Conservation (phyloP, 2,797 vertebrate species). For the Rallus crepitans region DNA sequence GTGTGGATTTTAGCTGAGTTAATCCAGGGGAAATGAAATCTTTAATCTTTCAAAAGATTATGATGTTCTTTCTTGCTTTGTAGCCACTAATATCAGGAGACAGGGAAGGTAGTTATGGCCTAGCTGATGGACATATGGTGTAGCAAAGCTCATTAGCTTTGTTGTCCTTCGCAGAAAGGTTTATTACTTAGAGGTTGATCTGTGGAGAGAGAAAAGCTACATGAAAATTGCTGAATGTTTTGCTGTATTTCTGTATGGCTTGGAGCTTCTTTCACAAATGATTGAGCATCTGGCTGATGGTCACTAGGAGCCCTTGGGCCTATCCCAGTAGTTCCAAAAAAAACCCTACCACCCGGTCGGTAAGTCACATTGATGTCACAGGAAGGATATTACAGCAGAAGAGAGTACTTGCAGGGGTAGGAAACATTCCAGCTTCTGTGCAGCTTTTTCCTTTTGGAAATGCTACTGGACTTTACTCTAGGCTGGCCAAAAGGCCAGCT, state of each 20-base stretch:
- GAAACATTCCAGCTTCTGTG: background rate
- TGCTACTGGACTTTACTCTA: background rate
- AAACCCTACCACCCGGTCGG: rapidly evolving
- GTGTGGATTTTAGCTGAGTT: background rate
- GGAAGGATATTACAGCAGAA: background rate
- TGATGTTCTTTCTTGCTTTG: background rate
- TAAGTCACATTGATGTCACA: background rate
- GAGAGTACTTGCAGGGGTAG: background rate
- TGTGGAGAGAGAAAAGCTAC: background rate
- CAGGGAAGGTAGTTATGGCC: background rate
- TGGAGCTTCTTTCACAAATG: background rate
- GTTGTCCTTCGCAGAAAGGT: background rate
- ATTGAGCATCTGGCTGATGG: background rate
- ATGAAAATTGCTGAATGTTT: background rate
- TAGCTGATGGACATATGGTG: background rate
- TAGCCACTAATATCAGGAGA: background rate
- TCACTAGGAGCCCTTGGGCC: background rate
- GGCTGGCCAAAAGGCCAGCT: background rate
- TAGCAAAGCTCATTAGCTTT: background rate
- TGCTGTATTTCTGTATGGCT: background rate
- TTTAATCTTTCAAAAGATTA: background rate
- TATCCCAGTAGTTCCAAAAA: background rate
- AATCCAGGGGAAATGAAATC: background rate
- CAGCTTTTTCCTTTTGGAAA: background rate
- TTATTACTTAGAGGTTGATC: background rate